A percentile compares a stretch with the other conserved stretches of the same genome.
These are phyloP conservation scores for Taenioides sp. DNA, from an alignment of 2,797 vertebrate genomes.

Conservation along the genomic window DNA sequence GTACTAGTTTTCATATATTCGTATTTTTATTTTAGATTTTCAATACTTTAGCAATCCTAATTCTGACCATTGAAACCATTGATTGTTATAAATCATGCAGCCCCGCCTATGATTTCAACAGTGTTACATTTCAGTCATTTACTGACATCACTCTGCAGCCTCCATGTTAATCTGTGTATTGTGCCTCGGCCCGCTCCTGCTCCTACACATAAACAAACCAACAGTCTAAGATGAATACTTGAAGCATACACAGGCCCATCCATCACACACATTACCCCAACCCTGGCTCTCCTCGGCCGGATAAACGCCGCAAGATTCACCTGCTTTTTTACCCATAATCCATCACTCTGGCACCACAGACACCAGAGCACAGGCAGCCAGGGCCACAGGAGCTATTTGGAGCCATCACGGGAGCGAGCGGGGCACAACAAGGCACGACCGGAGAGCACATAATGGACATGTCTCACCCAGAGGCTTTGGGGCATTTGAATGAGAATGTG, in stretches of 20 bases:
- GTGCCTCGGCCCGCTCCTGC: too few species aligned
- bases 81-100: too few species aligned
- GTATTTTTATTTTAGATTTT: too few species aligned
- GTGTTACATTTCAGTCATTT: background rate
- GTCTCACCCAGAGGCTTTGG: background rate
- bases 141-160: background rate
- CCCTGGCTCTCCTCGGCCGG: constrained; percentile 28
- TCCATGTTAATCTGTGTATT: background rate
- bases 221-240: constrained; percentile 26
- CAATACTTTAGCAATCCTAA: too few species aligned
- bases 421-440: constrained; percentile 17
- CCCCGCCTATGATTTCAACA: too few species aligned
- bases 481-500: constrained; percentile 3
- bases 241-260: constrained; percentile 35
- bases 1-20: too few species aligned
- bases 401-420: constrained; percentile 25
- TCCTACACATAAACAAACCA: constrained; percentile 28
- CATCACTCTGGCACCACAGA: constrained; percentile 60
- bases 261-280: constrained; percentile 43
- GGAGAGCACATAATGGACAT: constrained; percentile 10
- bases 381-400: constrained; percentile 30
- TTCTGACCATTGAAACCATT: too few species aligned
- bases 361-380: constrained; percentile 12
- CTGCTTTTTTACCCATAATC: constrained; percentile 50
- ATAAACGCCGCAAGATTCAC: constrained; percentile 45